Evolutionary conservation across 2,113 vertebrate genomes (phyloP).

Genomic region (Dromaius novaehollandiae): DNA sequence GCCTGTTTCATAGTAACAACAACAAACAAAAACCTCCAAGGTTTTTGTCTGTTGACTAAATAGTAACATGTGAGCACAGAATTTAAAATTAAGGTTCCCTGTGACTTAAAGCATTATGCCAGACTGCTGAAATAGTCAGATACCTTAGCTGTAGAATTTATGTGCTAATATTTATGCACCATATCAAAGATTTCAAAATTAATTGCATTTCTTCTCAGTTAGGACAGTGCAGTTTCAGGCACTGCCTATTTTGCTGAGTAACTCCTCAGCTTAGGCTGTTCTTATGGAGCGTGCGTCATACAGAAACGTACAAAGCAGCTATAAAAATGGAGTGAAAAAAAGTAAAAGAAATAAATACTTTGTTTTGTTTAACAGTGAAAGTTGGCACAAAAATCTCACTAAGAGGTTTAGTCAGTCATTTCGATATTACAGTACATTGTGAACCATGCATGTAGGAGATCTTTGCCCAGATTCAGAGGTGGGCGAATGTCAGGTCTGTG

Average conservation of each 20-base stretch:
- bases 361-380: neutral
- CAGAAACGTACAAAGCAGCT: neutral
- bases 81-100: conserved; percentile 29
- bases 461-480: no score
- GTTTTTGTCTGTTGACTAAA: neutral
- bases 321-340: neutral
- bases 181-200: conserved; percentile 10
- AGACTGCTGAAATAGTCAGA: neutral
- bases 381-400: neutral
- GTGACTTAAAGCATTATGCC: conserved; percentile 7
- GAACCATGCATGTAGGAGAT: neutral
- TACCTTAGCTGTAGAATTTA: conserved; percentile 25
- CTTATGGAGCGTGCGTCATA: neutral
- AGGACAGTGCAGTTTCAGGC: neutral
- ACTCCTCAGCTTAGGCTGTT: neutral
- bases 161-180: neutral
- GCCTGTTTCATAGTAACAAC: neutral
- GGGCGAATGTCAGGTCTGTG: neutral
- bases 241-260: neutral
- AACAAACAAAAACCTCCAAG: neutral
- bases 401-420: neutral
- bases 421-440: no score
- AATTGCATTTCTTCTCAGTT: neutral
- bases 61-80: conserved; percentile 42
- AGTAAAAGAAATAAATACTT: neutral